A percentile compares a stretch with the other conserved stretches of the same genome.
These are phyloP conservation scores for Conomelus anceps DNA, from an alignment of 2,888 invertebrate genomes.

Conservation along the genomic window DNA sequence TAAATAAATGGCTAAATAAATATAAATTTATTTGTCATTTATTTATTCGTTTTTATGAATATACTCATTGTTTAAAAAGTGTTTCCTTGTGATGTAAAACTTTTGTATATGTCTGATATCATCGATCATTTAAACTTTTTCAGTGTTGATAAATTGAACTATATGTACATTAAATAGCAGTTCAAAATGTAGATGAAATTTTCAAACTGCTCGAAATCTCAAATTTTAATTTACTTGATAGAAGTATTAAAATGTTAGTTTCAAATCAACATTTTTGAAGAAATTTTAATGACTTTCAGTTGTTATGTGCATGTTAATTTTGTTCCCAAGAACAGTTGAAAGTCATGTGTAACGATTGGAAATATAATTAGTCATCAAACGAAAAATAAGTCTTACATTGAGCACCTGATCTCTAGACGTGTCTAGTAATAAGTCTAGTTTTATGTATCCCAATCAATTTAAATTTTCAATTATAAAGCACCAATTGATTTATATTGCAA, in stretches of 20 bases:
- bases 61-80: background rate
- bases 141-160: background rate
- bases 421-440: no score
- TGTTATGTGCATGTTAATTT: background rate
- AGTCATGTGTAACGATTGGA: background rate
- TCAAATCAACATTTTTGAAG: no score
- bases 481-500: no score
- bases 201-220: background rate
- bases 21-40: background rate
- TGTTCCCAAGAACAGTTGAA: background rate
- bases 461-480: no score
- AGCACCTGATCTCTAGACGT: no score
- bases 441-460: no score
- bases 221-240: no score
- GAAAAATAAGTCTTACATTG: no score
- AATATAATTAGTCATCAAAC: no score
- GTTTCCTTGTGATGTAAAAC: background rate
- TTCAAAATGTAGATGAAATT: background rate
- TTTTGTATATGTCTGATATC: background rate
- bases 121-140: background rate
- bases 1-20: background rate
- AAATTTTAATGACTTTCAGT: background rate
- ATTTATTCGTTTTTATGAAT: background rate
- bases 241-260: no score
- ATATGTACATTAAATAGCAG: background rate